A percentile compares a stretch with the other conserved stretches of the same genome.
These are phyloP conservation scores for Thomomys bottae DNA, from an alignment of 2,113 vertebrate genomes.

Conservation along the genomic window DNA sequence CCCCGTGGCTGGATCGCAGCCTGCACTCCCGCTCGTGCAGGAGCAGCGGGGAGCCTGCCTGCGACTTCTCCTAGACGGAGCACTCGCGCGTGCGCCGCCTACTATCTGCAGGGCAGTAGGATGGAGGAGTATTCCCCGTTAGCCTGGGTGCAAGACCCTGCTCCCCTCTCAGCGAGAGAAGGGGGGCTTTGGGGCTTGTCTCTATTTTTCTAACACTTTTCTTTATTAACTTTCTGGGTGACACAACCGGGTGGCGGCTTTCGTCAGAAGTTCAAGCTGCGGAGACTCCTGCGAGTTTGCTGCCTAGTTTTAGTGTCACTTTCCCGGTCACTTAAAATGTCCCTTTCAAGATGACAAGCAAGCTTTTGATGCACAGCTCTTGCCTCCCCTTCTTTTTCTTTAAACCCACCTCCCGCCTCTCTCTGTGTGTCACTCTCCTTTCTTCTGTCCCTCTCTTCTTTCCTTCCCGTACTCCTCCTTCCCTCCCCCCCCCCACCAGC, in stretches of 20 bases:
- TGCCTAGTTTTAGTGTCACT: not conserved
- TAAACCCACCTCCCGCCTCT: too few relatives aligned
- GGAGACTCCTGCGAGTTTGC: not conserved
- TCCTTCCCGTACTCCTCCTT: too few relatives aligned
- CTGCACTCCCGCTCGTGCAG: not conserved
- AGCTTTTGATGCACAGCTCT: not conserved
- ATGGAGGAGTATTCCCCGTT: not conserved
- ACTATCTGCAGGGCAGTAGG: not conserved
- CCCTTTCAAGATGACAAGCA: not conserved
- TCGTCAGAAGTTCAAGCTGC: not conserved
- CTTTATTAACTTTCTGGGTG: not conserved
- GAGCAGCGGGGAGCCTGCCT: not conserved
- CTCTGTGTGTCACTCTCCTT: fast-evolving
- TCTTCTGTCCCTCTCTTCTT: fast-evolving
- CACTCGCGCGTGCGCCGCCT: too few relatives aligned
- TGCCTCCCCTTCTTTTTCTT: too few relatives aligned
- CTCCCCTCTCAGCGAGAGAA: not conserved
- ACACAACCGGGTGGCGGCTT: not conserved
- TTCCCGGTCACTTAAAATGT: not conserved
- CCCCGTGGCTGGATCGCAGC: not conserved
- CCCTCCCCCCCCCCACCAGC: not conserved
- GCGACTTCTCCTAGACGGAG: too few relatives aligned
- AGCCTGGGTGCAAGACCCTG: not conserved
- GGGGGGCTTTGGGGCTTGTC: not conserved
- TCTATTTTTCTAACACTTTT: not conserved